Evolutionary conservation across 2,888 invertebrate species (phyloP), one percentile per base, ranked within the genome.

Genomic region (Campaea margaritaria): DNA sequence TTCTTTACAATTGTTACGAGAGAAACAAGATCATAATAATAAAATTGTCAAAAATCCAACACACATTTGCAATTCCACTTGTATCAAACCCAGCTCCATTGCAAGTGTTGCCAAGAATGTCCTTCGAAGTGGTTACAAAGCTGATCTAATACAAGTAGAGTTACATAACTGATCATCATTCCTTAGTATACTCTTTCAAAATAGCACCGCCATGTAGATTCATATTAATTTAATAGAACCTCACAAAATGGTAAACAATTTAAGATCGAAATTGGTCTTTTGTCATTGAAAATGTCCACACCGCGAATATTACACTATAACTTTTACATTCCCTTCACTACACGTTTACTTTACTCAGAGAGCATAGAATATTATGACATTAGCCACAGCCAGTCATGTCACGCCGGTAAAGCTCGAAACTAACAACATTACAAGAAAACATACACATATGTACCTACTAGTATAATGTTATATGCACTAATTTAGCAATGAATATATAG

Each of bases 171-270:
- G 75, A 74, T 74, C 76, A 76, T 80, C 78, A 76, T 76, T 78
- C 78, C 79, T 83, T 83, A 86, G 73, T 86, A 85, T 84, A 89
- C 80, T 78, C 81, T 83, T 84, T 81, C 62, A 85, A 83, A 87
- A 90, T 91, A 91, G 91, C 91, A 91, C 91, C 91, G 80, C 88
- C 88, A 80, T 86, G 81, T 78, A 82, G 83, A 80, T 83, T 81
- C 81, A 68, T 75, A 45, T 71, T 72, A 75, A 67, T 72, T 74
- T 74, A 65, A 69, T 68, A 75, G 69, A 31, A 72, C 62, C 65
- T 70, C 71, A 66, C 70, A 75, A 75, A 74, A 73, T 52, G 58
- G 31, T 68, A 64, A 78, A 49, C 36, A 53, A 52, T 58, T 48
- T 73, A 75, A 78, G 71, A 72, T 75, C 70, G 71, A 77, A 73